Evolutionary conservation across 2,888 invertebrate species (phyloP).

Genomic region (Megaustenia siamemsis): DNA sequence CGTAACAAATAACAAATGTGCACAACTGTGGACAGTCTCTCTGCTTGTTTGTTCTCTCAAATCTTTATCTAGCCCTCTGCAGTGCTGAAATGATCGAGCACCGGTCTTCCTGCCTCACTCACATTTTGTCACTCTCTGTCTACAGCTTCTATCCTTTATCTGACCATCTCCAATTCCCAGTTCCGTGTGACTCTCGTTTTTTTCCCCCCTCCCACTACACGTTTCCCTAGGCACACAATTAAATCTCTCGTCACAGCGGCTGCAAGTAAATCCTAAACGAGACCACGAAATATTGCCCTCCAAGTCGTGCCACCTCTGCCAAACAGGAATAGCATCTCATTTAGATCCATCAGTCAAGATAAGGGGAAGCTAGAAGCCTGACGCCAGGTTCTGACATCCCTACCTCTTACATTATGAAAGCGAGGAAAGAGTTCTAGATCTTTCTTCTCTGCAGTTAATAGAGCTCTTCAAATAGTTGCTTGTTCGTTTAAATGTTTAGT

Average conservation of each 20-base stretch:
- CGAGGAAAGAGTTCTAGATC: conserved; percentile 15
- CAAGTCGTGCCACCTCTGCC: conserved; percentile 18
- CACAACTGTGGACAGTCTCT: no score
- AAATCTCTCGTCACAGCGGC: conserved; percentile 34
- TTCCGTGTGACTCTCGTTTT: not conserved
- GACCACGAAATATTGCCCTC: conserved; percentile 8
- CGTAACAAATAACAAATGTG: no score
- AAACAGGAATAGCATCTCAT: conserved; percentile 45
- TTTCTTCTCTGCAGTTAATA: not conserved
- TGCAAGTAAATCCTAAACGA: conserved; percentile 16
- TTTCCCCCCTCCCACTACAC: not conserved
- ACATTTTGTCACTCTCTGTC: not conserved
- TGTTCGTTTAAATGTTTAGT: no score
- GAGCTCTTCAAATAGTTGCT: no score
- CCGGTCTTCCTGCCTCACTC: conserved; percentile 37
- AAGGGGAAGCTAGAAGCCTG: not conserved
- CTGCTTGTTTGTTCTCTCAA: not conserved
- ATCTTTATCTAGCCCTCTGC: not conserved
- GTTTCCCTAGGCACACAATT: conserved; percentile 10
- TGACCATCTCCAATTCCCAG: conserved; percentile 16
- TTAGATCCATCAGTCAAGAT: conserved; percentile 46
- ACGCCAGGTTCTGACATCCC: conserved; percentile 21
- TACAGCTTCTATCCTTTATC: conserved; percentile 13
- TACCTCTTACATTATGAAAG: conserved; percentile 26
- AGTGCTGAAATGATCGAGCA: not conserved